Percentiles rank a stretch among this genome's conserved stretches.
Evolutionary conservation across 2,888 invertebrate genomes (phyloP).

Genomic region (Sarcophaga caerulescens): DNA sequence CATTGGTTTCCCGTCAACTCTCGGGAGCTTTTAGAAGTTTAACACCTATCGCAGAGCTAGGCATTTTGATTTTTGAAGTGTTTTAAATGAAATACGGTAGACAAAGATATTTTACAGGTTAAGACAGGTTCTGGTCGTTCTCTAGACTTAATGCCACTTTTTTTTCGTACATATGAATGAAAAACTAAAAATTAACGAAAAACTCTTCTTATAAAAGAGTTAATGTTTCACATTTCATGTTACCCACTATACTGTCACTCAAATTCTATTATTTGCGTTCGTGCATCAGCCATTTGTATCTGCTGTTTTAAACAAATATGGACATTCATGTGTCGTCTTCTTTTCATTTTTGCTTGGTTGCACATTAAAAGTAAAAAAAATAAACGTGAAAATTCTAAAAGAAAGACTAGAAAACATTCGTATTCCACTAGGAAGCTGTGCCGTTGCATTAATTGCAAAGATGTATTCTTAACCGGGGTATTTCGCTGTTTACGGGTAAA

Average conservation of each 20-base stretch:
- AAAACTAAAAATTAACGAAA: too few relatives aligned
- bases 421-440: conserved; percentile 36
- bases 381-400: neutral
- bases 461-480: conserved; percentile 30
- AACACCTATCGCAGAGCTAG: too few relatives aligned
- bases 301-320: conserved; percentile 34
- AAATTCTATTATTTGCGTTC: neutral
- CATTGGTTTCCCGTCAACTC: too few relatives aligned
- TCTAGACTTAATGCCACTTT: too few relatives aligned
- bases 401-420: neutral
- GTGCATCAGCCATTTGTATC: conserved; percentile 16
- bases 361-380: conserved; percentile 52
- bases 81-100: too few relatives aligned
- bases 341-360: conserved; percentile 61
- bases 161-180: too few relatives aligned
- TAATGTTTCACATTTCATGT: neutral
- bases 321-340: conserved; percentile 59
- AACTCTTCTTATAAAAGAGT: too few relatives aligned
- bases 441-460: conserved; percentile 58
- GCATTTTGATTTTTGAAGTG: too few relatives aligned
- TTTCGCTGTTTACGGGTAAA: neutral
- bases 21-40: too few relatives aligned
- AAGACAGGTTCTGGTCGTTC: too few relatives aligned
- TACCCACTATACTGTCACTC: conserved; percentile 5
- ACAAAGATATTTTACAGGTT: too few relatives aligned